A percentile compares a stretch with the other conserved stretches of the same genome.
These are phyloP conservation scores for Cyprinodon tularosa DNA, from an alignment of 2,113 vertebrate genomes.

Conservation along the genomic window DNA sequence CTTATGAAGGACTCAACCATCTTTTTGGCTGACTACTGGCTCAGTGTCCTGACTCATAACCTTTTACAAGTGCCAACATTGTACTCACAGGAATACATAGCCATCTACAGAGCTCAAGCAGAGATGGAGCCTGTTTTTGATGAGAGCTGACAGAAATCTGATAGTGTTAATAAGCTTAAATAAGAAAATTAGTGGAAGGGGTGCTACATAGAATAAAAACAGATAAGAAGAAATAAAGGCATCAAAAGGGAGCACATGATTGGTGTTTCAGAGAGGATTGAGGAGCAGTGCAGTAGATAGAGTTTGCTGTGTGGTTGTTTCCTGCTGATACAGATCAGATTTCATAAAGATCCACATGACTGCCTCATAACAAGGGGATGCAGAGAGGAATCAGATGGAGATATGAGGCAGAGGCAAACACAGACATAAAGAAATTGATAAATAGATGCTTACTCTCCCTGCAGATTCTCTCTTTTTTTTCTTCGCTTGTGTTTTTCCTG, in stretches of 20 bases:
- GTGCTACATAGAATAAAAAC: slow-evolving; percentile 14
- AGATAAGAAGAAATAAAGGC: slow-evolving; percentile 49
- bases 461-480: slow-evolving; percentile 59
- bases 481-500: slow-evolving; percentile 16
- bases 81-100: slow-evolving; percentile 12
- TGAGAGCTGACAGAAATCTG: slow-evolving; percentile 18
- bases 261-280: slow-evolving; percentile 49
- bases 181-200: slow-evolving; percentile 27
- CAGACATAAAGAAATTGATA: slow-evolving; percentile 64
- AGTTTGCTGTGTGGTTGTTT: slow-evolving; percentile 55
- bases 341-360: slow-evolving; percentile 79
- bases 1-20: slow-evolving; percentile 35
- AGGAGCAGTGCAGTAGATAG: slow-evolving; percentile 41
- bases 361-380: slow-evolving; percentile 73
- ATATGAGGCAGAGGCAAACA: slow-evolving; percentile 53
- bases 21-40: slow-evolving; percentile 39
- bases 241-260: slow-evolving; percentile 54
- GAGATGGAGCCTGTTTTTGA: slow-evolving; percentile 13
- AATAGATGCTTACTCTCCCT: slow-evolving; percentile 54
- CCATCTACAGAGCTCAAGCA: slow-evolving; percentile 1
- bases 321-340: slow-evolving; percentile 72
- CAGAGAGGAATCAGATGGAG: slow-evolving; percentile 62
- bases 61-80: slow-evolving; percentile 32
- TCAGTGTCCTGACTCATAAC: slow-evolving; percentile 37
- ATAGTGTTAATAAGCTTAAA: slow-evolving; percentile 24